Percentiles rank a stretch among this genome's conserved stretches.
Conservation (phyloP, 2,888 invertebrate species). For the Aleiodes alternator region DNA sequence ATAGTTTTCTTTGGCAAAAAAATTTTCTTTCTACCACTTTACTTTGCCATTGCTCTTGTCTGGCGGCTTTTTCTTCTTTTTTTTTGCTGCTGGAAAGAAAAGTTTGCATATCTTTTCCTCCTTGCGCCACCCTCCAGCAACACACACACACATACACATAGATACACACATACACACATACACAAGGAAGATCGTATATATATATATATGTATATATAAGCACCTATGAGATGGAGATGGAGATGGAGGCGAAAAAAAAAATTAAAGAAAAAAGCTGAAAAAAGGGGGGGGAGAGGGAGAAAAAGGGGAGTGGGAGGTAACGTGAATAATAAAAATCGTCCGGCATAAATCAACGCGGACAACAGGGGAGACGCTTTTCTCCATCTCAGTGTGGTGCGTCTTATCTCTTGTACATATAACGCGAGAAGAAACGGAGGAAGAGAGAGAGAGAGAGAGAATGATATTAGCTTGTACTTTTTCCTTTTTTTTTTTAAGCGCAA, state of each 20-base stretch:
- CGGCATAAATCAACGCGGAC: slow-evolving; percentile 72
- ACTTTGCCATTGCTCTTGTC: slow-evolving; percentile 48
- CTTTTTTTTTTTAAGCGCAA: slow-evolving; percentile 11
- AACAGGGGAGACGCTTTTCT: slow-evolving; percentile 60
- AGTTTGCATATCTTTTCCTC: slow-evolving; percentile 59
- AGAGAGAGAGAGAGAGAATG: slow-evolving; percentile 64
- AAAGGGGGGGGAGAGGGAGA: slow-evolving; percentile 54
- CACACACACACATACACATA: slow-evolving; percentile 31
- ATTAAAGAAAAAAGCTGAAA: slow-evolving; percentile 49
- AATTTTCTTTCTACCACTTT: slow-evolving; percentile 51
- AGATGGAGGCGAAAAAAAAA: slow-evolving; percentile 62
- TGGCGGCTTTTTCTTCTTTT: slow-evolving; percentile 57
- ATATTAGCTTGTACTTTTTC: slow-evolving; percentile 74
- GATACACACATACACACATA: background rate
- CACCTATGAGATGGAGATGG: no score
- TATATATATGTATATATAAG: no score
- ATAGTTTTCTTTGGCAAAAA: slow-evolving; percentile 57
- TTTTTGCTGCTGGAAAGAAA: slow-evolving; percentile 58
- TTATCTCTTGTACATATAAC: slow-evolving; percentile 67
- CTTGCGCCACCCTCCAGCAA: slow-evolving; percentile 33
- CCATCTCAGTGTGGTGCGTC: slow-evolving; percentile 58
- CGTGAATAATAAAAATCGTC: slow-evolving; percentile 75
- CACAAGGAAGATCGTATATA: no score
- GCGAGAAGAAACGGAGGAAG: slow-evolving; percentile 42
- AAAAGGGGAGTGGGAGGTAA: slow-evolving; percentile 58